Evolutionary conservation across 1,140 invertebrate species (phyloP).

Genomic region (Temnothorax nylanderi): DNA sequence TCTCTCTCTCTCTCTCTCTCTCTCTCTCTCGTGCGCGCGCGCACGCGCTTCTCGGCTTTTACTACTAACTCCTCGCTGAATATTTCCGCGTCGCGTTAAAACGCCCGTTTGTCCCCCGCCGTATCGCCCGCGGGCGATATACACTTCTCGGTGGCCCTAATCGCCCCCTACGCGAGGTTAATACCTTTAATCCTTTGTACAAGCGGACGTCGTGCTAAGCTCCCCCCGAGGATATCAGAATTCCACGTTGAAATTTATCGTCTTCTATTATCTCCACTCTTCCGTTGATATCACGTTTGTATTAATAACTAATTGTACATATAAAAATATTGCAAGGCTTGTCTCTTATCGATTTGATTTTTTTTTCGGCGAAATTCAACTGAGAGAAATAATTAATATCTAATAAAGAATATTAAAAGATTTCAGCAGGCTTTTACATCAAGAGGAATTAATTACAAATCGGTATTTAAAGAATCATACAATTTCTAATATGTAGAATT

Average conservation of each 20-base stretch:
- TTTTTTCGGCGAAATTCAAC: background rate
- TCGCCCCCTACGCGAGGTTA: conserved; percentile 57
- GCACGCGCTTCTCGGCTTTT: background rate
- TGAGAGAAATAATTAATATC: background rate
- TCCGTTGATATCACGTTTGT: conserved; percentile 19
- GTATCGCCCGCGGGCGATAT: conserved; percentile 50
- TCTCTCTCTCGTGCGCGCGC: background rate
- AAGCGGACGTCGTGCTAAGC: conserved; percentile 54
- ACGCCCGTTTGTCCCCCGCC: background rate
- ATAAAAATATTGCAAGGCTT: conserved; percentile 2
- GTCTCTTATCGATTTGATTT: background rate
- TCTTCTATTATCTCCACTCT: background rate
- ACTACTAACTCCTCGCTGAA: conserved; percentile 43
- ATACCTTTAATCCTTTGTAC: conserved; percentile 61
- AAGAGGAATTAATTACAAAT: background rate
- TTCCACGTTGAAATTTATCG: conserved; percentile 54
- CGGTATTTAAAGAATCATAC: background rate
- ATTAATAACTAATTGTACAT: conserved; percentile 11
- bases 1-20: background rate
- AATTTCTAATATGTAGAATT: background rate
- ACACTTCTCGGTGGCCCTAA: conserved; percentile 60
- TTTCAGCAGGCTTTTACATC: background rate
- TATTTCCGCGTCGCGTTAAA: conserved; percentile 47
- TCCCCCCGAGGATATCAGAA: conserved; percentile 50
- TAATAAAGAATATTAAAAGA: background rate